Percentiles rank a stretch among this genome's conserved stretches.
Evolutionary conservation across 2,797 vertebrate species (phyloP).

Genomic region (Pogonophryne albipinna): DNA sequence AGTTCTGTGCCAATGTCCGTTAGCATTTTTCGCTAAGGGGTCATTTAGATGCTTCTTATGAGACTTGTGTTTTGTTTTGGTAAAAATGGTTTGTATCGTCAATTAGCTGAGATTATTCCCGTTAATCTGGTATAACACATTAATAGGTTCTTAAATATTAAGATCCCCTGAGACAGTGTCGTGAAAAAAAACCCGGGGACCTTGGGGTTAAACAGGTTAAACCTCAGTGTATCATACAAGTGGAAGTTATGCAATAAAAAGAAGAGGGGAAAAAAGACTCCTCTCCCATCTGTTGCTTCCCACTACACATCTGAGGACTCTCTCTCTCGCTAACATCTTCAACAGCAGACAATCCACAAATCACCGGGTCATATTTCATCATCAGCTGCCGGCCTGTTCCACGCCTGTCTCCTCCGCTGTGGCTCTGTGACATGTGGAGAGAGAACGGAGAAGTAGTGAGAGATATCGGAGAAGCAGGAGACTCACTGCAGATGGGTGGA

Average conservation of each 20-base stretch:
- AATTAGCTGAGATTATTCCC: too few species aligned
- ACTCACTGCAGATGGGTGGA: slow-evolving; percentile 17
- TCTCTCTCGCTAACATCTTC: slow-evolving; percentile 58
- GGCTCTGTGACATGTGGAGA: slow-evolving; percentile 40
- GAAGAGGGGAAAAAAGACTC: slow-evolving; percentile 26
- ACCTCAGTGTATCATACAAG: slow-evolving; percentile 42
- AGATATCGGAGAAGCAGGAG: slow-evolving; percentile 45
- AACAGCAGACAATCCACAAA: slow-evolving; percentile 72
- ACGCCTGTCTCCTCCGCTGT: slow-evolving; percentile 45
- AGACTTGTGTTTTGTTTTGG: too few species aligned
- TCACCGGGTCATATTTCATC: slow-evolving; percentile 78
- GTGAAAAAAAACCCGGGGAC: too few species aligned
- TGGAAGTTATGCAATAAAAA: slow-evolving; percentile 65
- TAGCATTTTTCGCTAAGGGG: too few species aligned
- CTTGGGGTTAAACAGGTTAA: too few species aligned
- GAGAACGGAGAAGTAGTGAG: slow-evolving; percentile 31
- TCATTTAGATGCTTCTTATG: too few species aligned
- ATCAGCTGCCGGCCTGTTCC: slow-evolving; percentile 71
- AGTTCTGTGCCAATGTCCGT: too few species aligned
- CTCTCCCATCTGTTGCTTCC: slow-evolving; percentile 74
- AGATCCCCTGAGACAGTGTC: too few species aligned
- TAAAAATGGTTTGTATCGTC: too few species aligned
- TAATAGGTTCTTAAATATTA: too few species aligned
- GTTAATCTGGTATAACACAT: too few species aligned
- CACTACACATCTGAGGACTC: slow-evolving; percentile 49